Percentiles rank a stretch among this genome's conserved stretches.
Evolutionary conservation across 2,113 vertebrate genomes (phyloP).

Genomic region (Thryonomys swinderianus): DNA sequence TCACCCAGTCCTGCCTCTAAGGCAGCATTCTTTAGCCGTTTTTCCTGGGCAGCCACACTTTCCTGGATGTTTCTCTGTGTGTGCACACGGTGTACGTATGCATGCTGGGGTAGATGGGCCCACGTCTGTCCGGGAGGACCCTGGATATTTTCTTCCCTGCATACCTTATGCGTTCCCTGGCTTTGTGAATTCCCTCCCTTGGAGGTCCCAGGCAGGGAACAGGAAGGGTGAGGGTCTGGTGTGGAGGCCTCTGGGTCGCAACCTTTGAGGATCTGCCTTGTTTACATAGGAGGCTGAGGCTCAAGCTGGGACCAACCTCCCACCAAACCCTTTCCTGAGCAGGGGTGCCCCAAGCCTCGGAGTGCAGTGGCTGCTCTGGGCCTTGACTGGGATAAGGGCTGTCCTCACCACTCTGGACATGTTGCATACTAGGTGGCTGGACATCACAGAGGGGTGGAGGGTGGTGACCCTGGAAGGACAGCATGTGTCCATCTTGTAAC

Average conservation of each 20-base stretch:
- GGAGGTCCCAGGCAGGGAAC: background rate
- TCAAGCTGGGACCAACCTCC: background rate
- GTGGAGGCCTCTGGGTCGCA: background rate
- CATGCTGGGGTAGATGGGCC: accelerated
- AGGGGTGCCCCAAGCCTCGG: background rate
- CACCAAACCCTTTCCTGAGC: background rate
- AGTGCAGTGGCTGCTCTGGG: background rate
- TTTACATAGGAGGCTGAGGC: background rate
- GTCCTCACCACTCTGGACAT: background rate
- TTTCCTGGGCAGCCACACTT: background rate
- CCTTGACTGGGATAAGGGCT: background rate
- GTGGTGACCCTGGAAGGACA: background rate
- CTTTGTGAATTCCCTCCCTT: background rate
- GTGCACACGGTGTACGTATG: too few relatives aligned
- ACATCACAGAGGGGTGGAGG: background rate
- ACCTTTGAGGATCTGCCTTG: conserved; percentile 16
- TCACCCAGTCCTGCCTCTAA: background rate
- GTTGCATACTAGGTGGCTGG: background rate
- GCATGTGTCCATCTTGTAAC: background rate
- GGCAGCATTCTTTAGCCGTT: background rate
- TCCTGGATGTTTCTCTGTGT: background rate
- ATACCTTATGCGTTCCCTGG: background rate
- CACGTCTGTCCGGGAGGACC: accelerated
- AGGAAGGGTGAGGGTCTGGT: background rate
- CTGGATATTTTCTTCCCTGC: background rate